Evolutionary conservation across 2,888 invertebrate species (phyloP), one percentile per base, ranked within the genome.

Genomic region (Halictus quadricinctus): DNA sequence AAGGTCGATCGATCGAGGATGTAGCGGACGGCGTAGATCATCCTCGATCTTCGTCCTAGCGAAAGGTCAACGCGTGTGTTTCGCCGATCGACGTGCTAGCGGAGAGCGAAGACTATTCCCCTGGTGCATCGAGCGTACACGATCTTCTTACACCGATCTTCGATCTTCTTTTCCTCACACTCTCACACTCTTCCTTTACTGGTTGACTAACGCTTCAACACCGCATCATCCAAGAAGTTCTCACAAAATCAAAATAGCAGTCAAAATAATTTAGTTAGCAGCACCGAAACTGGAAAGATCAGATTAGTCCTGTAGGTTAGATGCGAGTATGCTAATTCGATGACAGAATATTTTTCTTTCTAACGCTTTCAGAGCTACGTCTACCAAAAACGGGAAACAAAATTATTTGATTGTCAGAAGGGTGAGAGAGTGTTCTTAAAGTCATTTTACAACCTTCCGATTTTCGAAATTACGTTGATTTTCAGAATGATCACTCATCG

Each of bases 1-100:
- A 84, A 84, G 84, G 84, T 83, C 84, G 84, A 80, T 79, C 83
- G 82, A 83, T 80, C 83, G 79, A 69, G 72, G 72, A 76, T 76
- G 72, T 46, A 72, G 66, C 21, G 29, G 78, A 76, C 72, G 78
- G 83, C 83, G 84, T 78, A 72, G 84, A 78, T 82, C 83, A 84
- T 84, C 83, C 82, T 75, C 83, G 83, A 79, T 83, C 82, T 81
- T 82, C 83, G 78, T 58, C 78, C 72, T 41, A 64, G 75, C 36
- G 58, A 84, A 84, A 84, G 84, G 84, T 83, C 83, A 79, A 58
- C 83, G 60, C 58, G 77, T 72, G 82, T 78, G 66, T 73, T 72
- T 73, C 72, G 48, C 58, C 82, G 72, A 76, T 80, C 54, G 72
- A 72, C 29, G 50, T 21, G 60, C 41, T 2, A 73, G 73, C 73